Evolutionary conservation across 2,113 vertebrate species (phyloP).

Genomic region (Psophia crepitans): DNA sequence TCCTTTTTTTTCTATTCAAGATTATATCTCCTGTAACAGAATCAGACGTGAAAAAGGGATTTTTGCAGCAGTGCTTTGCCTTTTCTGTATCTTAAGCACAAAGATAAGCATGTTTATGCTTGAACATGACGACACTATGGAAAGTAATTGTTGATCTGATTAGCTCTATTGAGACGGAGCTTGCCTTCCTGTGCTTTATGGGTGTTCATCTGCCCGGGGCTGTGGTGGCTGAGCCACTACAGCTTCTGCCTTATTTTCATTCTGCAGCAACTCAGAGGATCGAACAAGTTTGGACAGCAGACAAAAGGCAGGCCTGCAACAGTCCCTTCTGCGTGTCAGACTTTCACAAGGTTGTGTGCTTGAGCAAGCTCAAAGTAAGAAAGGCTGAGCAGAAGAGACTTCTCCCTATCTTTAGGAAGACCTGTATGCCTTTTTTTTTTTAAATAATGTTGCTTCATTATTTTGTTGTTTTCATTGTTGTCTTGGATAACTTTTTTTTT

Average conservation of each 20-base stretch:
- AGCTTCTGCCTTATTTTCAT: not conserved
- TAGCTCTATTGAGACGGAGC: not conserved
- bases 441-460: not conserved
- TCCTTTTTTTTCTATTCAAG: not conserved
- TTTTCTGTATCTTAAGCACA: not conserved
- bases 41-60: not conserved
- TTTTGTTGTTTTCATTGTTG: not conserved
- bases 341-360: not conserved
- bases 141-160: conserved; percentile 55
- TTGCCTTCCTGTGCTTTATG: conserved; percentile 34
- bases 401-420: not conserved
- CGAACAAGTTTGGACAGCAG: conserved; percentile 57
- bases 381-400: not conserved
- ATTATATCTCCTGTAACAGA: not conserved
- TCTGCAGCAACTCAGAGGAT: not conserved
- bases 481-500: not conserved
- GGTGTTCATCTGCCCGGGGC: conserved; percentile 49
- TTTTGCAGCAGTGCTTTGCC: not conserved
- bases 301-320: not conserved
- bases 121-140: conserved; percentile 33
- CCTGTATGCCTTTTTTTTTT: not conserved
- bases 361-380: not conserved
- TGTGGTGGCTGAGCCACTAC: not conserved
- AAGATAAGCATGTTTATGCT: conserved; percentile 57
- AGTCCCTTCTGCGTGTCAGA: conserved; percentile 22